Conservation (phyloP, 1,140 invertebrate species). For the Trichonephila clavata region DNA sequence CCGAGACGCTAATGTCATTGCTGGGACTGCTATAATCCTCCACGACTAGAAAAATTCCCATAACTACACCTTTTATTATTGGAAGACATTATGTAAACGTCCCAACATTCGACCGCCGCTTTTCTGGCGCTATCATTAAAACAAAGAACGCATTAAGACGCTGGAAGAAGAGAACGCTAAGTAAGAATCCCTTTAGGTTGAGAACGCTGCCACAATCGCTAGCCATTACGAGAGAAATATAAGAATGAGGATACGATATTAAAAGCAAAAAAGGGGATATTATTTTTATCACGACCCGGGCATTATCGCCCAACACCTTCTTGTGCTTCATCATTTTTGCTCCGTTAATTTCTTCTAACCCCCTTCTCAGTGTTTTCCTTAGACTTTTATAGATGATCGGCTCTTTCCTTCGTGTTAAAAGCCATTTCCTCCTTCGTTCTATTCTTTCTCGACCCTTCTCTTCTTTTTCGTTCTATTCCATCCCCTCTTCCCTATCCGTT, state of each 20-base stretch:
- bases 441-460: background rate
- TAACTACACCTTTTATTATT: constrained; percentile 36
- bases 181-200: background rate
- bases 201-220: constrained; percentile 6
- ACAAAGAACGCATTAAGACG: constrained; percentile 43
- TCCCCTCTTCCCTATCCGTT: background rate
- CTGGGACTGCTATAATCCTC: constrained; percentile 4
- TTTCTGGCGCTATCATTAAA: constrained; percentile 22
- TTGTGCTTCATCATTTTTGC: constrained; percentile 65
- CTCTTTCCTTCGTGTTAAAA: constrained; percentile 44
- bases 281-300: constrained; percentile 50
- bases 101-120: background rate
- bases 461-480: background rate
- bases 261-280: constrained; percentile 47
- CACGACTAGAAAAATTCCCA: constrained; percentile 7
- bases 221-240: constrained; percentile 53
- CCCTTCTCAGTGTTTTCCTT: constrained; percentile 56
- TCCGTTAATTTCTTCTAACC: constrained; percentile 63
- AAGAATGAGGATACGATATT: constrained; percentile 52
- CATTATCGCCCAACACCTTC: constrained; percentile 64
- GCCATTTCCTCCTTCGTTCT: constrained; percentile 55
- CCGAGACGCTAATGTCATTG: background rate
- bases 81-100: constrained; percentile 32
- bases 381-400: constrained; percentile 67
- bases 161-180: background rate